Evolutionary conservation across 2,113 vertebrate genomes (phyloP), one percentile per base, ranked within the genome.

Genomic region (Hirundichthys speculiger): DNA sequence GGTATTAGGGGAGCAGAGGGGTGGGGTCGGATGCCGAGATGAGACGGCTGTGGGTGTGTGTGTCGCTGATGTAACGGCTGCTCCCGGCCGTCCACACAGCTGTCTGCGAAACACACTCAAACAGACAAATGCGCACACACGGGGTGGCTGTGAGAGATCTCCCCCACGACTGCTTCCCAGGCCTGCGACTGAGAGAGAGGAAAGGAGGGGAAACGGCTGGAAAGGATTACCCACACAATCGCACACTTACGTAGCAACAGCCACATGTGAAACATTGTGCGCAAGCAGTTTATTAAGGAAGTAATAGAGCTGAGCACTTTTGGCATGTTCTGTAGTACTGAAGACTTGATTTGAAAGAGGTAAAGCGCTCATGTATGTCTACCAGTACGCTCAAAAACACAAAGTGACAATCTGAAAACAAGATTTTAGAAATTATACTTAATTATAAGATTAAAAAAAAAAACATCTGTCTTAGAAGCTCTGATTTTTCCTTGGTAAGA

Each of bases 141-240:
- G 41, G 67, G 65, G 80, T 69, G 47, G 71, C 78, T 88, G 79
- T 82, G 88, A 89, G 84, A 90, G 68, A 83, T 82, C 85, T 82
- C 87, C 88, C 86, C 79, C 79, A 83, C 74, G 72, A 77, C 74
- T 78, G 86, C 82, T 93, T 93, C 92, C 92, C 92, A 91, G 83
- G 89, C 77, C 83, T 63, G 69, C 45, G 77, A 71, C 62, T 49
- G 48, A 77, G 58, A 79, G 49, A 75, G 55, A 80, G 70, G 80
- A 73, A 55, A 54, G 85, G 77, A 64, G 84, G 83, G 69, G 82
- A 84, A 75, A 57, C 15, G 75, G 82, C 73, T 86, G 86, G 78
- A 79, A 85, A 76, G 88, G 85, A 88, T 89, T 89, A 89, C 49
- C 56, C 79, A 72, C 79, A 80, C 45, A 88, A 45, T 70, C 75